phyloP scores from a whole-genome alignment of 2,888 invertebrate genomes.

The Stenoptilia bipunctidactyla region DNA sequence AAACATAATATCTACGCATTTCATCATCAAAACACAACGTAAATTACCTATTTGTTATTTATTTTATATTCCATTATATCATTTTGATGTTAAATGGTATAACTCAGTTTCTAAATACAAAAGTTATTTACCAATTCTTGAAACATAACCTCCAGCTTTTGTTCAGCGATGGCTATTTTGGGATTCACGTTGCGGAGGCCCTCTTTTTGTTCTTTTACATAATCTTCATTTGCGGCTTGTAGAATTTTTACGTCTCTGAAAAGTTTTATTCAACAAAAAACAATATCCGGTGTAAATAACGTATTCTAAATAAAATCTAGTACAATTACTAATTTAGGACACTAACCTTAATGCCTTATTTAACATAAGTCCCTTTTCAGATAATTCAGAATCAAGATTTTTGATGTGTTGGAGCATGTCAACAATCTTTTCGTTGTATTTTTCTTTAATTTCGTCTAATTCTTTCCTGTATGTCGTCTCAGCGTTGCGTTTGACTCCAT shows the following conservation, averaged over 20 bases:
- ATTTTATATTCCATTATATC: too few species aligned
- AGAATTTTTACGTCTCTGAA: constrained; percentile 66
- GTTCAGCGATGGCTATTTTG: constrained; percentile 59
- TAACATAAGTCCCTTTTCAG: constrained; percentile 64
- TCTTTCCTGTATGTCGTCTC: constrained; percentile 71
- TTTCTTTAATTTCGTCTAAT: constrained; percentile 65
- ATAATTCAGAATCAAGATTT: constrained; percentile 67
- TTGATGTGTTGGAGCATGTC: constrained; percentile 69
- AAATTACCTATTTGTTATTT: too few species aligned
- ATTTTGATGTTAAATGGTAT: too few species aligned
- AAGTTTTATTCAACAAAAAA: too few species aligned
- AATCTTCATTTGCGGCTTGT: constrained; percentile 58
- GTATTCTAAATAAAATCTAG: too few species aligned
- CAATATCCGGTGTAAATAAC: too few species aligned
- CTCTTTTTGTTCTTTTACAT: constrained; percentile 41
- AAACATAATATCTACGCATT: too few species aligned
- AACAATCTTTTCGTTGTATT: constrained; percentile 70
- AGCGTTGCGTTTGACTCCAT: constrained; percentile 66
- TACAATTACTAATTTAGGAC: too few species aligned
- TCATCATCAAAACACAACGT: too few species aligned
- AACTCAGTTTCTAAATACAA: too few species aligned
- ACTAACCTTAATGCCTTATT: constrained; percentile 60
- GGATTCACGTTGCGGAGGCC: constrained; percentile 36
- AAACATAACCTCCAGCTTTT: constrained; percentile 69
- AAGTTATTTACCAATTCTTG: constrained; percentile 72